Conservation (phyloP, 1,140 invertebrate species). For the Trichogramma pretiosum region DNA sequence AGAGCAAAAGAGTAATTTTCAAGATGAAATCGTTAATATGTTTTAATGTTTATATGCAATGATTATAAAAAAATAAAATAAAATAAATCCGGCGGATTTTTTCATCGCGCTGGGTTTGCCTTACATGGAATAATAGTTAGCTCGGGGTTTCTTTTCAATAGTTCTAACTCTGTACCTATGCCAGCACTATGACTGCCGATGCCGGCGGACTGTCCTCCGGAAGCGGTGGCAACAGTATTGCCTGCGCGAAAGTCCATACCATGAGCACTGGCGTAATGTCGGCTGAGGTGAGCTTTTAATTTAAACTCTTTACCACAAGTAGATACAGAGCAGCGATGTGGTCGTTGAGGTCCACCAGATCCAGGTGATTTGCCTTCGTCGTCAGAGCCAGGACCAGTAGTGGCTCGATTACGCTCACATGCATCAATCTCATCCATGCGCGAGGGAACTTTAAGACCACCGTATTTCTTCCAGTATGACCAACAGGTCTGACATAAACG, state of each 20-base stretch:
- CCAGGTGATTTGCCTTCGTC: constrained; percentile 46
- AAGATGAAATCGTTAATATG: no score
- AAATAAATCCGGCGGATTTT: no score
- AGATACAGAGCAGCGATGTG: constrained; percentile 79
- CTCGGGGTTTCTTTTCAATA: no score
- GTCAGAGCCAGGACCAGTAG: constrained; percentile 37
- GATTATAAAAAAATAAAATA: no score
- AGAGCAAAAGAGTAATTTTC: no score
- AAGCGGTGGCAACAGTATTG: no score
- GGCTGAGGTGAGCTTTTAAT: constrained; percentile 79
- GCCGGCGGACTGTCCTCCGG: constrained; percentile 41
- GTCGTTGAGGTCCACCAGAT: constrained; percentile 59
- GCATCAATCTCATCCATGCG: constrained; percentile 49
- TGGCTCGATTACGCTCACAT: constrained; percentile 39
- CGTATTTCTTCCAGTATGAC: constrained; percentile 98
- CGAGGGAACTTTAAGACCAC: constrained; percentile 74
- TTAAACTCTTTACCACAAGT: constrained; percentile 93
- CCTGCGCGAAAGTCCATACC: constrained; percentile 54
- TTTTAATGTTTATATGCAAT: no score
- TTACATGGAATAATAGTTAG: no score
- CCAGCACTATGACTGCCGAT: constrained; percentile 28
- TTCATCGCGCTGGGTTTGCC: no score
- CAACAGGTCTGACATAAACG: constrained; percentile 89
- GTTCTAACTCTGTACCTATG: no score
- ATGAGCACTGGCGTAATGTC: constrained; percentile 87